A percentile compares a stretch with the other conserved stretches of the same genome.
These are phyloP conservation scores for Eupithecia insigniata DNA, from an alignment of 2,888 invertebrate species.

Conservation along the genomic window DNA sequence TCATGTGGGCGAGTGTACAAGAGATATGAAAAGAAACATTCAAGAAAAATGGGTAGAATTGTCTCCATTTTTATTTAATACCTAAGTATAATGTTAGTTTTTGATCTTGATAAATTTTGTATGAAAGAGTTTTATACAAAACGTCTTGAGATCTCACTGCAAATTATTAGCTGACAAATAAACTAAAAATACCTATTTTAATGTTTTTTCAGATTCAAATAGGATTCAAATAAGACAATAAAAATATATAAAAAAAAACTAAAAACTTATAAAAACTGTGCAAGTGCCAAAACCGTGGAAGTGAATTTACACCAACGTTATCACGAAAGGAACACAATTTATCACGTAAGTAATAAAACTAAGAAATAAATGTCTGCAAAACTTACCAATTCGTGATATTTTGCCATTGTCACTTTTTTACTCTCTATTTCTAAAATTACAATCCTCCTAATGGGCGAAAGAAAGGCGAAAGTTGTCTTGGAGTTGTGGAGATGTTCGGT, in stretches of 20 bases:
- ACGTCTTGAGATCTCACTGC: not conserved
- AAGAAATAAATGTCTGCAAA: not conserved
- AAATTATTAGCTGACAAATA: constrained; percentile 2
- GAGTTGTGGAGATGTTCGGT: not conserved
- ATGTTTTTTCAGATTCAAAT: constrained; percentile 12
- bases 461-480: no score
- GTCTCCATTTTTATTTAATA: not conserved
- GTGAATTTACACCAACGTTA: constrained; percentile 3
- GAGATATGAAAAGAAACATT: not conserved
- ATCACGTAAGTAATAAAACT: not conserved
- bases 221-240: constrained; percentile 12
- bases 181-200: constrained; percentile 2
- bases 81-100: not conserved
- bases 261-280: constrained; percentile 5
- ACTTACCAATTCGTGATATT: not conserved
- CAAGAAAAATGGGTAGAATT: not conserved
- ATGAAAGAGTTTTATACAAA: not conserved
- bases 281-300: constrained; percentile 8
- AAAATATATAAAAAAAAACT: not conserved
- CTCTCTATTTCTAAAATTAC: not conserved
- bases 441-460: not conserved
- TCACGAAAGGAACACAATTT: not conserved
- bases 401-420: not conserved
- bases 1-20: not conserved
- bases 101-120: not conserved